Conservation (phyloP, 2,113 vertebrate genomes). For the Colossoma macropomum region DNA sequence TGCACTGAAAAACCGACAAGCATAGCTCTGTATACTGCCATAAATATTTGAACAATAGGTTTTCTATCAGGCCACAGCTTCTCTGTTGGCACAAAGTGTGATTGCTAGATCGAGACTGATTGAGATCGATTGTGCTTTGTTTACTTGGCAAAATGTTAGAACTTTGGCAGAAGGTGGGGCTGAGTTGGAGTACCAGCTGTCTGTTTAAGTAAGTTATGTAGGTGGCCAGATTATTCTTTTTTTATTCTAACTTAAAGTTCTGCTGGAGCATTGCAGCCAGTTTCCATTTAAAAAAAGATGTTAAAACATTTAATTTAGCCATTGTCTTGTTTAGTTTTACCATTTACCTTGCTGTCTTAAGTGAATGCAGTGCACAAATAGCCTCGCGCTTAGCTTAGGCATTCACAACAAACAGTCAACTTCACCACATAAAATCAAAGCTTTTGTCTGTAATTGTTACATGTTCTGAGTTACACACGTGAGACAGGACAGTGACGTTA, state of each 20-base stretch:
- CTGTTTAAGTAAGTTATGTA: not conserved
- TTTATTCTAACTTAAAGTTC: not conserved
- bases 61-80: constrained; percentile 12
- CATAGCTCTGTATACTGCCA: constrained; percentile 10
- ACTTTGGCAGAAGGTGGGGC: not conserved
- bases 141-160: not conserved
- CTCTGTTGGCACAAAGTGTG: constrained; percentile 2
- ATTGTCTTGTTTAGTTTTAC: no score
- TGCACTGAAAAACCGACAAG: constrained; percentile 15
- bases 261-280: not conserved
- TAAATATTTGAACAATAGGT: constrained; percentile 29
- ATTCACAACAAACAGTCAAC: no score
- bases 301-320: no score
- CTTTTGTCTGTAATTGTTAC: no score
- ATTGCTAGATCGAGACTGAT: constrained; percentile 10
- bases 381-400: no score
- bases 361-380: no score
- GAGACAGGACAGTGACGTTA: no score
- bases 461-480: no score
- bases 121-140: constrained; percentile 10
- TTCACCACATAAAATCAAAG: no score
- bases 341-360: no score
- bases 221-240: not conserved
- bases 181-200: not conserved
- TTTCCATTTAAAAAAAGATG: no score